Conservation (phyloP, 1,140 invertebrate genomes). For the silkworm (Bombyx mori) region DNA sequence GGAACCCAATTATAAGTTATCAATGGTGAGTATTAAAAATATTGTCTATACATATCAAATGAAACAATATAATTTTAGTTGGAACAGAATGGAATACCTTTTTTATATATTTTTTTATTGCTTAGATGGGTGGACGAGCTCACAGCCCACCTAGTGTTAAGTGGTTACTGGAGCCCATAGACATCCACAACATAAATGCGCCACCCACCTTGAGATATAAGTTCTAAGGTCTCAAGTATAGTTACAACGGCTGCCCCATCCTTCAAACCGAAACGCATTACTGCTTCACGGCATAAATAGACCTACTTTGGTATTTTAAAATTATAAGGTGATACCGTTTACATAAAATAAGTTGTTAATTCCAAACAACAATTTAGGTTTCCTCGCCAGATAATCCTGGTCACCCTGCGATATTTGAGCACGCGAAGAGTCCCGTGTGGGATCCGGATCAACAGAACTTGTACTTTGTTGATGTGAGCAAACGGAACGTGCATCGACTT, state of each 20-base stretch:
- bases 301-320: not conserved
- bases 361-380: constrained; percentile 13
- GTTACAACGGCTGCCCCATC: too few species aligned
- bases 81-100: not conserved
- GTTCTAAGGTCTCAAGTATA: too few species aligned
- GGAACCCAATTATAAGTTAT: constrained; percentile 27
- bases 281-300: too few species aligned
- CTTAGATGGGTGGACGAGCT: not conserved
- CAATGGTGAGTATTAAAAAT: constrained; percentile 30
- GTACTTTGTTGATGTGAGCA: constrained; percentile 39
- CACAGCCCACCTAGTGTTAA: too few species aligned
- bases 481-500: constrained; percentile 42
- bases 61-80: too few species aligned
- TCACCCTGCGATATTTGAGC: constrained; percentile 33
- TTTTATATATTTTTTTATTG: not conserved
- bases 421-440: constrained; percentile 52
- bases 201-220: too few species aligned
- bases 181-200: too few species aligned
- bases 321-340: not conserved
- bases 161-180: too few species aligned
- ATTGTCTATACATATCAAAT: not conserved
- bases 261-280: too few species aligned
- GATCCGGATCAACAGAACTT: constrained; percentile 34
- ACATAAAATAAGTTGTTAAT: not conserved
- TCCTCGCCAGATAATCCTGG: constrained; percentile 25